A percentile compares a stretch with the other conserved stretches of the same genome.
Conservation (phyloP, 92 coral and sea anemone species). For the Porites cylindrica region DNA sequence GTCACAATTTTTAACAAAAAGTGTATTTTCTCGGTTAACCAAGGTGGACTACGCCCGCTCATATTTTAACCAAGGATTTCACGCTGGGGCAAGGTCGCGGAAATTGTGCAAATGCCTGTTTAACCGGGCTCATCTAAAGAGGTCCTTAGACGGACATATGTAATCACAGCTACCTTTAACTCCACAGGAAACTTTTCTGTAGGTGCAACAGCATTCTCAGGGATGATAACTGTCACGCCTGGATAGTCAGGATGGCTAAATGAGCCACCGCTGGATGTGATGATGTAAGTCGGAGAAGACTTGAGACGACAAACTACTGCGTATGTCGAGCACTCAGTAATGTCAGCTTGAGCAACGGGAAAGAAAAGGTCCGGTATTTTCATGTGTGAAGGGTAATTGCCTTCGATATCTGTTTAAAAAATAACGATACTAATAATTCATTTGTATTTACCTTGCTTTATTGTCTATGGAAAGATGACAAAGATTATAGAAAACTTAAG, state of each 20-base stretch:
- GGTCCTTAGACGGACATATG: too few species aligned
- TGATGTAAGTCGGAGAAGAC: neutral
- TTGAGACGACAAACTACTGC: constrained; percentile 37
- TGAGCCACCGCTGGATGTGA: constrained; percentile 17
- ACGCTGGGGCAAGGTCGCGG: too few species aligned
- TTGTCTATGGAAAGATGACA: too few species aligned
- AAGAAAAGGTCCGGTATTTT: constrained; percentile 3
- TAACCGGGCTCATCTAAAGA: too few species aligned
- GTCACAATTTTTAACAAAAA: too few species aligned
- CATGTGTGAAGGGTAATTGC: neutral
- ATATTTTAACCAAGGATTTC: too few species aligned
- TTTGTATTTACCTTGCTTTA: too few species aligned
- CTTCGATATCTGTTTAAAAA: constrained; percentile 21
- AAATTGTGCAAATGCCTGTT: too few species aligned
- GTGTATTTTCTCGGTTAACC: too few species aligned
- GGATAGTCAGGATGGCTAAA: constrained; percentile 39
- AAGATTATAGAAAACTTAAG: too few species aligned
- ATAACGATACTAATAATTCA: too few species aligned
- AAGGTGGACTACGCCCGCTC: too few species aligned
- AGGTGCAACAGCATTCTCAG: constrained; percentile 11
- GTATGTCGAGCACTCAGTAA: constrained; percentile 28
- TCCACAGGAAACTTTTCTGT: constrained; percentile 3
- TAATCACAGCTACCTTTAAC: neutral
- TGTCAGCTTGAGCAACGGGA: constrained; percentile 35
- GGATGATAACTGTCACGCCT: constrained; percentile 1